A percentile compares a stretch with the other conserved stretches of the same genome.
Evolutionary conservation across 2,113 vertebrate genomes (phyloP).

Genomic region (Odontophorus gujanensis): DNA sequence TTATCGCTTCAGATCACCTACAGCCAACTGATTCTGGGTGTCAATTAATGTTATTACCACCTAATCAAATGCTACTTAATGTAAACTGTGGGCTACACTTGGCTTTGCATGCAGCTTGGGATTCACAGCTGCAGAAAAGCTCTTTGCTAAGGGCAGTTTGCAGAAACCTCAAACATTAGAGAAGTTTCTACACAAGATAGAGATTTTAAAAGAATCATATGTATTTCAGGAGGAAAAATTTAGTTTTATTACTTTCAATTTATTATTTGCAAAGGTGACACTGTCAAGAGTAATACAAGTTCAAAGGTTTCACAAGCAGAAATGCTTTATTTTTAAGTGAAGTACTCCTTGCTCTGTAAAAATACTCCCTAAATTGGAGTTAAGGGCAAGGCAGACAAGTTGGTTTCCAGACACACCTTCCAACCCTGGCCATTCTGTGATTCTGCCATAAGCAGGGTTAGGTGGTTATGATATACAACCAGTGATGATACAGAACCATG

Average conservation of each 20-base stretch:
- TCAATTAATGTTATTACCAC: constrained; percentile 70
- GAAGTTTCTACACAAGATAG: background rate
- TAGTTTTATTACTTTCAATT: background rate
- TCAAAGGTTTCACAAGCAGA: background rate
- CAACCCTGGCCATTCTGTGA: background rate
- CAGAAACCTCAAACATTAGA: background rate
- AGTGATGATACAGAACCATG: background rate
- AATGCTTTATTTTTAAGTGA: background rate
- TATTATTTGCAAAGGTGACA: background rate
- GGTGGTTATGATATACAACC: background rate
- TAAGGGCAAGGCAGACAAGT: background rate
- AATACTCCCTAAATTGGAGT: background rate
- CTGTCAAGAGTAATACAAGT: background rate
- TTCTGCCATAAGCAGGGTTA: background rate
- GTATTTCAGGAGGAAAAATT: background rate
- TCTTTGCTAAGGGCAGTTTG: background rate
- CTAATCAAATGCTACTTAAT: constrained; percentile 60
- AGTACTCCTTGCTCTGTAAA: background rate
- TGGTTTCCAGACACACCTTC: background rate
- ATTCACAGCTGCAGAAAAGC: background rate
- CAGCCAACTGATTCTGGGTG: constrained; percentile 50
- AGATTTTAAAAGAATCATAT: background rate
- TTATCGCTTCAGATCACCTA: constrained; percentile 61
- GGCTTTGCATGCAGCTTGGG: background rate
- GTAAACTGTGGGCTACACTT: constrained; percentile 29